Conservation (phyloP, 2,113 vertebrate genomes). For the Nycticebus coucang region DNA sequence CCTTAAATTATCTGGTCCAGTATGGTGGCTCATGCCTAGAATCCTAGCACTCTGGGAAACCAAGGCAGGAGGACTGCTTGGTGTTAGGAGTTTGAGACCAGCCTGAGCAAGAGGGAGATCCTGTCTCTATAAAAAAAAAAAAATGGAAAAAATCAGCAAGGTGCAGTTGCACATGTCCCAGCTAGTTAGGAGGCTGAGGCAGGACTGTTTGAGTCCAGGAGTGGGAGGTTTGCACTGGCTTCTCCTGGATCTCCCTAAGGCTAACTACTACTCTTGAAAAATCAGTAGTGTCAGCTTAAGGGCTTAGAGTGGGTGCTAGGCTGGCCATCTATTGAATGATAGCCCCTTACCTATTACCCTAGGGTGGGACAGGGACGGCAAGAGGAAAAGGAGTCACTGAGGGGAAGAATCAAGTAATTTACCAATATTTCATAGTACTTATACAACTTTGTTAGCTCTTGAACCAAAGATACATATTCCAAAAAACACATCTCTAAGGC, state of each 20-base stretch:
- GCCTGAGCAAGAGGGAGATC: no score
- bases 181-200: no score
- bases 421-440: not conserved
- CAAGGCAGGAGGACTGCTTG: no score
- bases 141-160: no score
- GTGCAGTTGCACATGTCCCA: no score
- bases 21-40: no score
- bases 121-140: no score
- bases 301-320: not conserved
- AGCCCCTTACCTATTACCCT: not conserved
- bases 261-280: not conserved
- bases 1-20: not conserved
- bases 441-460: conserved; percentile 37
- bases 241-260: not conserved
- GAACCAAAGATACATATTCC: conserved; percentile 26
- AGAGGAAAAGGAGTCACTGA: not conserved
- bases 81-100: no score
- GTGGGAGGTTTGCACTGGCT: not conserved
- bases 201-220: no score
- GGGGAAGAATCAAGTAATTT: conserved; percentile 6
- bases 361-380: not conserved
- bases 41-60: no score
- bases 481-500: conserved; percentile 6
- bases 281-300: not conserved
- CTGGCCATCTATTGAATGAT: not conserved